Evolutionary conservation across 2,888 invertebrate species (phyloP).

Genomic region (Pristionchus fissidentatus): DNA sequence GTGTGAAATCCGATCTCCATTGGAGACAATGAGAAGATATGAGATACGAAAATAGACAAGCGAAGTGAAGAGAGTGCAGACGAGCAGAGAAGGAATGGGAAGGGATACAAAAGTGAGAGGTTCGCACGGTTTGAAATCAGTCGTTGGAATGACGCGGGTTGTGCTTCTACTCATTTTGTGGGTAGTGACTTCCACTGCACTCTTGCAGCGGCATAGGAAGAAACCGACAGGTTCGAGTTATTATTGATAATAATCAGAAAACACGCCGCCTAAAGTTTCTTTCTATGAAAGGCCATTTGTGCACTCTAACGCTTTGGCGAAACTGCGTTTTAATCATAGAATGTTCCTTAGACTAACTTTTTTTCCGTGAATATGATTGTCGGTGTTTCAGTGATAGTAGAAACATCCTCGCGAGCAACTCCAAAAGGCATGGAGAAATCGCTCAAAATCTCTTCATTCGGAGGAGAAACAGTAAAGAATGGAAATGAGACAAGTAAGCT

Average conservation of each 20-base stretch:
- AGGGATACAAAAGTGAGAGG: background rate
- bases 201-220: background rate
- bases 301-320: background rate
- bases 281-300: background rate
- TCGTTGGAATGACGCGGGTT: background rate
- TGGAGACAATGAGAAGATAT: too few relatives aligned
- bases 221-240: too few relatives aligned
- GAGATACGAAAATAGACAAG: background rate
- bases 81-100: background rate
- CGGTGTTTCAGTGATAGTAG: background rate
- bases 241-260: too few relatives aligned
- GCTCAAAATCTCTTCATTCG: background rate
- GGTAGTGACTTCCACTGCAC: background rate
- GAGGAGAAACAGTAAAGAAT: background rate
- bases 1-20: too few relatives aligned
- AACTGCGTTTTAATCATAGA: background rate
- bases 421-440: conserved; percentile 4
- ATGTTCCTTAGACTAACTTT: background rate
- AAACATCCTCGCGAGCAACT: background rate
- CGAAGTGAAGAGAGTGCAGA: background rate
- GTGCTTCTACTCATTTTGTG: background rate
- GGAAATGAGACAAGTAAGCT: background rate
- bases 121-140: background rate
- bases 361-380: background rate
- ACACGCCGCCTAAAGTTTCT: background rate